Evolutionary conservation across 2,797 vertebrate genomes (phyloP).

Genomic region (Dendrocincla tyrannina): DNA sequence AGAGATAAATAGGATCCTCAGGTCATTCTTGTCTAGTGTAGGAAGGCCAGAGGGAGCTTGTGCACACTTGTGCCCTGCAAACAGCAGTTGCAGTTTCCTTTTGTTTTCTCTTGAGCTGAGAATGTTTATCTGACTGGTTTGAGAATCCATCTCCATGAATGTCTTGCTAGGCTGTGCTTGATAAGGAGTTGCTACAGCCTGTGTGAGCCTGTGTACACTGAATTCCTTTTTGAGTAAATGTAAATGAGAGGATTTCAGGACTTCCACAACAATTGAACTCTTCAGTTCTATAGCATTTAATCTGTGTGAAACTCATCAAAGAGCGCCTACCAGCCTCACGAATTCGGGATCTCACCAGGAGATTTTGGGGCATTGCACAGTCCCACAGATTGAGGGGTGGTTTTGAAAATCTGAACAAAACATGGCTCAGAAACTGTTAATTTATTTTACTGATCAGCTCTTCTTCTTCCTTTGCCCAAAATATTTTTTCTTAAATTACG

Average conservation of each 20-base stretch:
- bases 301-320: constrained; percentile 21
- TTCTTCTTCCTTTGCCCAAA: neutral
- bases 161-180: constrained; percentile 5
- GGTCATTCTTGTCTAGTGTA: neutral
- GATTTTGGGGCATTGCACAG: neutral
- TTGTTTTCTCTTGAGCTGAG: constrained; percentile 1
- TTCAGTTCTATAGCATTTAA: constrained; percentile 16
- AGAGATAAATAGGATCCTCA: neutral
- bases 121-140: constrained; percentile 5
- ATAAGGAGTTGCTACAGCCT: constrained; percentile 6
- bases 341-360: neutral
- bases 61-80: neutral
- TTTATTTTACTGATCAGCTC: constrained; percentile 1
- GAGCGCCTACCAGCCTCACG: neutral
- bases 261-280: constrained; percentile 33
- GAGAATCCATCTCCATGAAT: constrained; percentile 8
- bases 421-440: neutral
- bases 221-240: constrained; percentile 26
- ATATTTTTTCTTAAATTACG: neutral
- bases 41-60: neutral
- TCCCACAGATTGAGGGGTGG: neutral
- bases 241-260: constrained; percentile 48
- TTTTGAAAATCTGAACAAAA: neutral
- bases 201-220: constrained; percentile 21
- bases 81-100: neutral